phyloP scores from a whole-genome alignment of 2,888 invertebrate genomes.

The Carterocephalus palaemon region DNA sequence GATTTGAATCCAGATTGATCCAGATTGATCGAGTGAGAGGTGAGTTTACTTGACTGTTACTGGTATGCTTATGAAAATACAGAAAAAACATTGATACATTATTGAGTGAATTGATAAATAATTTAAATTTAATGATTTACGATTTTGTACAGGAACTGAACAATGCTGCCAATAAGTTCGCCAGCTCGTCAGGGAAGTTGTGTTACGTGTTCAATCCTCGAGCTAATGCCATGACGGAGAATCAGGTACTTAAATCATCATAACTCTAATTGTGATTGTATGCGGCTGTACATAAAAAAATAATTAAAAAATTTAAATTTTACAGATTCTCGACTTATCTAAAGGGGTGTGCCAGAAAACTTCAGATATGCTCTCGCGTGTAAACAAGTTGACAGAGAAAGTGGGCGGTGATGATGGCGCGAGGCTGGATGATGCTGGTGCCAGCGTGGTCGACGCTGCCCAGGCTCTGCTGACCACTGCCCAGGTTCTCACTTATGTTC shows the following conservation, averaged over 20 bases:
- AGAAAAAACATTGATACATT: too few species aligned
- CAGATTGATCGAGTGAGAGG: too few species aligned
- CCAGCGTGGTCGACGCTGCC: constrained; percentile 38
- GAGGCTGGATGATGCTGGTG: constrained; percentile 33
- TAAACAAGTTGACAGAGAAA: constrained; percentile 34
- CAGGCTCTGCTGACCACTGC: constrained; percentile 39
- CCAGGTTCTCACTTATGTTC: too few species aligned
- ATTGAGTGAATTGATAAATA: not conserved
- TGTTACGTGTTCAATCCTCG: constrained; percentile 36
- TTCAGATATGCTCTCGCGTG: constrained; percentile 33
- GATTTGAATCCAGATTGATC: too few species aligned
- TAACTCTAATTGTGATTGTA: too few species aligned
- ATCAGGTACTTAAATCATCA: constrained; percentile 32
- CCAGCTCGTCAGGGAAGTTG: constrained; percentile 37
- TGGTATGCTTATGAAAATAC: too few species aligned
- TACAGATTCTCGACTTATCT: constrained; percentile 34
- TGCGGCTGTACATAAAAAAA: too few species aligned
- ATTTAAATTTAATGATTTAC: not conserved
- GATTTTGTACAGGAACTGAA: constrained; percentile 36
- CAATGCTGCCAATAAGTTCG: constrained; percentile 37
- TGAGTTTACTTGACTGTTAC: too few species aligned
- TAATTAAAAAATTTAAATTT: not conserved
- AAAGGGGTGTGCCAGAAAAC: constrained; percentile 36
- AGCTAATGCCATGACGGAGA: constrained; percentile 14
- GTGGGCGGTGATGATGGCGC: constrained; percentile 31